Evolutionary conservation across 2,888 invertebrate species (phyloP), one percentile per base, ranked within the genome.

Genomic region (Drosophila flavopinicola): DNA sequence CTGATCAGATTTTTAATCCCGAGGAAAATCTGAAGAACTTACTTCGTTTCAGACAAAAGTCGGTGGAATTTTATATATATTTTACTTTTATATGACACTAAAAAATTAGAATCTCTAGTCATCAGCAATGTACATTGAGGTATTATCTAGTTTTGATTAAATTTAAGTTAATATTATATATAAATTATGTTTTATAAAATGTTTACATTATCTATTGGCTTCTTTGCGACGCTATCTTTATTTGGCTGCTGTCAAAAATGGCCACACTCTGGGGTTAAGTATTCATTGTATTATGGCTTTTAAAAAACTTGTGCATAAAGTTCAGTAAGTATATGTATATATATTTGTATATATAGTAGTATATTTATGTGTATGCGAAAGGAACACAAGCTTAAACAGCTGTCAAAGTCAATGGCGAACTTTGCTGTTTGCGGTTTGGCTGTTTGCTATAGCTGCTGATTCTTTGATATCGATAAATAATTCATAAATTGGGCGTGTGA

Each of bases 381-480:
- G 29, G 51, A 49, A 27, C 47, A 53, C 23, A 67, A 67, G 58
- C 67, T 74, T 75, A 60, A 69, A 61, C 56, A 57, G 76, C 76
- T 86, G 65, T 60, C 80, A 75, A 57, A 83, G 49, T 60, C 75
- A 66, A 63, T 42, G 51, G 52, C 24, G 57, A 66, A 67, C 37
- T 75, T 66, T 48, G 39, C 42, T 42, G 63, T 51, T 66, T 61
- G 58, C 51, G 39, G 51, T 56, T 47, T 20, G 37, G 37, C 39
- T 49, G 35, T 57, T 59, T 63, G 56, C 42, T 72, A 39, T 56
- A 59, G 35, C 57, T 64, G 47, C 57, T 35, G 11, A 11, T 24
- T 41, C 37, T 48, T 56, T 60, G 38, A 58, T 58, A 57, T 70
- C 77, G 69, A 86, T 80, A 80, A 80, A 80, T 84, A 84, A 80